Evolutionary conservation across 2,888 invertebrate genomes (phyloP).

Genomic region (Mycalesis mineus): DNA sequence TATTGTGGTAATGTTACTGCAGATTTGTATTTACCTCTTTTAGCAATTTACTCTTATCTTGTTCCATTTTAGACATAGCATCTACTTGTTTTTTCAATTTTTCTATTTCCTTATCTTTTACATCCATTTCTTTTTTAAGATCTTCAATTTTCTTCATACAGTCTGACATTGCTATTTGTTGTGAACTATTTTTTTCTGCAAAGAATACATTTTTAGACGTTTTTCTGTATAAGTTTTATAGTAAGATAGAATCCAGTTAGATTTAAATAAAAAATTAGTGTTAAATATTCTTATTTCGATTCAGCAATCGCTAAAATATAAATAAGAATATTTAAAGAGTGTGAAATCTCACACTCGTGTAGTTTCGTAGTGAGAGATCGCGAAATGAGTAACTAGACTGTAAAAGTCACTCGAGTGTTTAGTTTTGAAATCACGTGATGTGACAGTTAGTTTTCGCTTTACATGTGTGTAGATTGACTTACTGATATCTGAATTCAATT

Average conservation of each 20-base stretch:
- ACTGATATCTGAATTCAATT: constrained; percentile 80
- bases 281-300: too few species aligned
- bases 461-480: too few species aligned
- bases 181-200: constrained; percentile 74
- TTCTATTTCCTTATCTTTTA: constrained; percentile 80
- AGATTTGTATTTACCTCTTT: constrained; percentile 68
- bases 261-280: too few species aligned
- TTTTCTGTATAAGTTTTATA: not conserved
- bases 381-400: too few species aligned
- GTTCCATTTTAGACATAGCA: constrained; percentile 63
- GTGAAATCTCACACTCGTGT: too few species aligned
- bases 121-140: constrained; percentile 80
- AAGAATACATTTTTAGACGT: not conserved
- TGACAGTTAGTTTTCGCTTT: too few species aligned
- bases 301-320: too few species aligned
- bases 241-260: too few species aligned
- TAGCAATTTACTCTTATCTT: constrained; percentile 77
- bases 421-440: too few species aligned
- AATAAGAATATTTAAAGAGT: too few species aligned
- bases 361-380: too few species aligned
- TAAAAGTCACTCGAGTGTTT: too few species aligned
- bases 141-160: constrained; percentile 81
- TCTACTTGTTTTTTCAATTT: constrained; percentile 80
- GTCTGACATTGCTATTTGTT: constrained; percentile 74
- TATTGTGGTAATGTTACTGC: not conserved